phyloP scores from a whole-genome alignment of 2,888 invertebrate genomes.

The Eulithis prunata region DNA sequence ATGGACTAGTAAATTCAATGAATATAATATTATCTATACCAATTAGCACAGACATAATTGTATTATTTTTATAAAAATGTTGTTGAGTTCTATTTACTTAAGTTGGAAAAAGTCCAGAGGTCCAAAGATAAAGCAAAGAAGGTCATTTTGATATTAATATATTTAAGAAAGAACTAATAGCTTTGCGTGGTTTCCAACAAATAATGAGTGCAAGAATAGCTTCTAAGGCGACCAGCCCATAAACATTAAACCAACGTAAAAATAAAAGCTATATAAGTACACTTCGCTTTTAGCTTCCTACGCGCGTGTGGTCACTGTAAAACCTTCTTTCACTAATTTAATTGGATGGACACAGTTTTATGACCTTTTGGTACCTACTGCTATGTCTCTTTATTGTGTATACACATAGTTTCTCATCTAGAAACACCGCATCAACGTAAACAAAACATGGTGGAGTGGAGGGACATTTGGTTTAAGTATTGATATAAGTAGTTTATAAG shows the following conservation, averaged over 20 bases:
- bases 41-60: too few relatives aligned
- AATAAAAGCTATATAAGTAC: not conserved
- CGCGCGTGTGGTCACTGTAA: not conserved
- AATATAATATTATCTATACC: too few relatives aligned
- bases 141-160: too few relatives aligned
- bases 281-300: not conserved
- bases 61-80: too few relatives aligned
- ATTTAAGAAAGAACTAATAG: not conserved
- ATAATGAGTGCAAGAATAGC: not conserved
- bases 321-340: not conserved
- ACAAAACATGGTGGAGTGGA: too few relatives aligned
- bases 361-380: not conserved
- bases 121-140: too few relatives aligned
- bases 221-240: not conserved
- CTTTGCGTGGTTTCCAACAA: slow-evolving; percentile 1
- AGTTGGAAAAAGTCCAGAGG: too few relatives aligned
- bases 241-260: slow-evolving; percentile 5
- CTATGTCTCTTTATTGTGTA: not conserved
- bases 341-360: not conserved
- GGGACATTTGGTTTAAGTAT: too few relatives aligned
- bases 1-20: too few relatives aligned
- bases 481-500: too few relatives aligned
- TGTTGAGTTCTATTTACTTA: too few relatives aligned
- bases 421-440: too few relatives aligned
- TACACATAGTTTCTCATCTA: not conserved